Base-by-base conservation (phyloP, 2,113 vertebrate genomes). In the Dicrurus megarhynchus region DNA sequence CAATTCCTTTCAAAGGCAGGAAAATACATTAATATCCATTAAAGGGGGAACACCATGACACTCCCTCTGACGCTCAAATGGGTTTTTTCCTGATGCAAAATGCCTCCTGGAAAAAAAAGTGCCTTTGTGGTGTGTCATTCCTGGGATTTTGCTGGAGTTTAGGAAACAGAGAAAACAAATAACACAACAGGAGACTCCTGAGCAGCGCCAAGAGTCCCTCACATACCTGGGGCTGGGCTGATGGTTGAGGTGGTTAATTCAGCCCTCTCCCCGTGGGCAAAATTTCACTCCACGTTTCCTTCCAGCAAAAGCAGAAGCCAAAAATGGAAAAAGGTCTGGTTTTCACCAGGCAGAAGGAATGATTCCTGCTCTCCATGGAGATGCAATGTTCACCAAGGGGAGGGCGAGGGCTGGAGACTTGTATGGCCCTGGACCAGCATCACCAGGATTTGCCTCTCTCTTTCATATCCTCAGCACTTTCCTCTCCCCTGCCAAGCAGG, bases 11-110 rank as follows among this genome's bases (percentile, higher is more conserved):
- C 84, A 86, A 88, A 78, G 47, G 63, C 39, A 91, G 97, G 87
- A 95, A 95, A 96, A 90, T 49, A 27, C 44, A 78, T 93, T 60
- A 68, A 89, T 33, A 79, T 46, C 53, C 80, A 33, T 79, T 4
- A 7, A 73, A 94, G 57, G 14, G 81, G 69, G 76, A 88, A 77
- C 50, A 35, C 53, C 0, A 13, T 39, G 83, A 74, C 46, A 19
- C 18, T 79, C 27, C 0, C 9, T 28, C 37, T 56, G 39, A 83
- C 3, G 6, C 32, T 55, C 67, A 21, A 4, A 27, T 53, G 84
- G 42, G 32, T 71, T 88, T 93, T 95, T 80, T 77, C 83, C 49
- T 85, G 80, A 84, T 90, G 88, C 55, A 92, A 89, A 95, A 83
- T 22, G 59, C 41, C 63, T 93, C 46, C 50, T 90, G 94, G 87